Conservation (phyloP, 2,113 vertebrate species). For the Bambusicola thoracicus region DNA sequence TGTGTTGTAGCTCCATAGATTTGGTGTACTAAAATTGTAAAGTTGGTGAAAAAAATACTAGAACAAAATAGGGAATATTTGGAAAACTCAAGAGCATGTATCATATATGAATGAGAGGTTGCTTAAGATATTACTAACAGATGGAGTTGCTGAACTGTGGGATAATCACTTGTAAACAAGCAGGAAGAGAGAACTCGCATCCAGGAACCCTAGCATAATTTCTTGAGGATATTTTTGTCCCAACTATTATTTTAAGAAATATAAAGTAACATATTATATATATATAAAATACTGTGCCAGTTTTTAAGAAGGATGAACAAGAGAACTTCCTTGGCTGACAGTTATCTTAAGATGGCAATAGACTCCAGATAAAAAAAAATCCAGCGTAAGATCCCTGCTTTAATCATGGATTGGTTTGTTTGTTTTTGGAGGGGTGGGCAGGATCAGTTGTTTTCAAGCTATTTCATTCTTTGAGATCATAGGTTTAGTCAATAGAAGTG, state of each 20-base stretch:
- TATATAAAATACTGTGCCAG: neutral
- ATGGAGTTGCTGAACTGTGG: neutral
- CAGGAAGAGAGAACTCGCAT: neutral
- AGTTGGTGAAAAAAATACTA: too few relatives aligned
- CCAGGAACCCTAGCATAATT: neutral
- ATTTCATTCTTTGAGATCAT: neutral
- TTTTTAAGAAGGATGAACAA: neutral
- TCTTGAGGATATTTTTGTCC: neutral
- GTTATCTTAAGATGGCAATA: neutral
- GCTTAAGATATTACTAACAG: neutral
- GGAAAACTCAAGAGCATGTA: neutral
- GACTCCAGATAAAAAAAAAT: neutral
- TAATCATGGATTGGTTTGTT: neutral
- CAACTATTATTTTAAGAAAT: neutral
- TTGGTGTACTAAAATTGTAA: neutral
- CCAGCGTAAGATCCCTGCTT: neutral
- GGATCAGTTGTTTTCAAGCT: neutral
- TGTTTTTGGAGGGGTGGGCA: neutral
- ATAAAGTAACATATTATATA: too few relatives aligned
- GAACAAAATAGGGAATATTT: neutral
- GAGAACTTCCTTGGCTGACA: neutral
- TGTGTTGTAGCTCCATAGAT: neutral
- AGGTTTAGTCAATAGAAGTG: neutral
- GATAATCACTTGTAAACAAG: neutral
- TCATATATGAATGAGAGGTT: neutral